Evolutionary conservation across 2,113 vertebrate species (phyloP).

Genomic region (Bos indicus): DNA sequence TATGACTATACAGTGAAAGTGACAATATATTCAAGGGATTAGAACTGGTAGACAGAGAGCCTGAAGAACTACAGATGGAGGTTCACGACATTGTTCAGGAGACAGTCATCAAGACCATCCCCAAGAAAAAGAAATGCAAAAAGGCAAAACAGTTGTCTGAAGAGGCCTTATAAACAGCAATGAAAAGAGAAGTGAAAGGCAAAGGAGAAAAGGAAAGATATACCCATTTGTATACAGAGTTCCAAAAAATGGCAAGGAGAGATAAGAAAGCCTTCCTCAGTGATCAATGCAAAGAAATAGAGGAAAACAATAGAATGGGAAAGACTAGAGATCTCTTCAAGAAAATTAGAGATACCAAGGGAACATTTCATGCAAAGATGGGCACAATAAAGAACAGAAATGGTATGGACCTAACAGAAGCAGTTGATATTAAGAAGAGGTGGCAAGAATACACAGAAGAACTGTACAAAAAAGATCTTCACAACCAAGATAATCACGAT

Average conservation of each 20-base stretch:
- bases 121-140: background rate
- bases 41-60: background rate
- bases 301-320: background rate
- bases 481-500: fast-evolving
- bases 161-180: background rate
- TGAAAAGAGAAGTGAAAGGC: background rate
- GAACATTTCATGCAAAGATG: background rate
- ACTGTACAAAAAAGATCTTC: background rate
- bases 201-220: background rate
- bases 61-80: background rate
- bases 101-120: background rate
- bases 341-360: background rate
- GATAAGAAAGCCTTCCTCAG: background rate
- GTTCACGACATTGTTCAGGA: background rate
- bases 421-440: background rate
- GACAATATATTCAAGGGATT: background rate
- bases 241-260: background rate
- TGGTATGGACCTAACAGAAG: background rate
- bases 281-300: background rate
- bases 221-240: background rate
- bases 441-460: background rate
- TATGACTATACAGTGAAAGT: background rate
- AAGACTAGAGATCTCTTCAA: background rate
- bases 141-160: background rate
- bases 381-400: background rate